These are phyloP conservation scores for Trachymyrmex septentrionalis DNA, from an alignment of 1,140 invertebrate species.

Conservation along the genomic window DNA sequence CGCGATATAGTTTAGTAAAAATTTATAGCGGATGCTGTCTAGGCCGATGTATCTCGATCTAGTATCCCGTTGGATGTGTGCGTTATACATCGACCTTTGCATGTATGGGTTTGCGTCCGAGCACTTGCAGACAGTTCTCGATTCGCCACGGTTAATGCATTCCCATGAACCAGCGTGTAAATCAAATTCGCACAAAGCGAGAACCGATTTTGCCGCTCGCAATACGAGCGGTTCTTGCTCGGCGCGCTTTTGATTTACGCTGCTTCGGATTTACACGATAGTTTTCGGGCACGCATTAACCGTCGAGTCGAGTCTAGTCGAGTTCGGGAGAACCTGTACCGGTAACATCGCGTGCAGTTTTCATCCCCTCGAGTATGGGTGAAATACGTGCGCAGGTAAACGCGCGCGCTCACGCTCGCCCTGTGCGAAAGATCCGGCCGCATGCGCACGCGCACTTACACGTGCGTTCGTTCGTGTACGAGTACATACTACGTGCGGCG, in stretches of 20 bases:
- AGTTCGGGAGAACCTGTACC: conserved; percentile 24
- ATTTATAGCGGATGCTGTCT: neutral
- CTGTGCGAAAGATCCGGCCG: neutral
- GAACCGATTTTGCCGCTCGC: conserved; percentile 51
- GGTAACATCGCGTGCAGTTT: conserved; percentile 53
- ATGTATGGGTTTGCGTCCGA: neutral
- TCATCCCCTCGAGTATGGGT: conserved; percentile 37
- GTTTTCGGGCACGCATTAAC: conserved; percentile 53
- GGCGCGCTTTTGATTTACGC: conserved; percentile 60
- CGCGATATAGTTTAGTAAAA: neutral
- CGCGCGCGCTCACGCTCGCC: neutral
- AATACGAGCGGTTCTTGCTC: conserved; percentile 47
- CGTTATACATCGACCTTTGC: conserved; percentile 4
- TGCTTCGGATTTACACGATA: conserved; percentile 44
- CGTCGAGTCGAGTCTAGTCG: conserved; percentile 7
- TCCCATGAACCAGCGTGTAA: conserved; percentile 57
- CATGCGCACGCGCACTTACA: conserved; percentile 32
- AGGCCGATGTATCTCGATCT: neutral
- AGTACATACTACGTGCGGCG: conserved; percentile 77
- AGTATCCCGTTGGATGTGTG: neutral
- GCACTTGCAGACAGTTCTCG: conserved; percentile 54
- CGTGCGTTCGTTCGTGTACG: conserved; percentile 54
- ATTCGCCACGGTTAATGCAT: conserved; percentile 54
- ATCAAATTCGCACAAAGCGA: conserved; percentile 59
- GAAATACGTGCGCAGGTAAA: conserved; percentile 12